phyloP scores from a whole-genome alignment of 2,888 invertebrate genomes.

The Parasteatoda lunata region DNA sequence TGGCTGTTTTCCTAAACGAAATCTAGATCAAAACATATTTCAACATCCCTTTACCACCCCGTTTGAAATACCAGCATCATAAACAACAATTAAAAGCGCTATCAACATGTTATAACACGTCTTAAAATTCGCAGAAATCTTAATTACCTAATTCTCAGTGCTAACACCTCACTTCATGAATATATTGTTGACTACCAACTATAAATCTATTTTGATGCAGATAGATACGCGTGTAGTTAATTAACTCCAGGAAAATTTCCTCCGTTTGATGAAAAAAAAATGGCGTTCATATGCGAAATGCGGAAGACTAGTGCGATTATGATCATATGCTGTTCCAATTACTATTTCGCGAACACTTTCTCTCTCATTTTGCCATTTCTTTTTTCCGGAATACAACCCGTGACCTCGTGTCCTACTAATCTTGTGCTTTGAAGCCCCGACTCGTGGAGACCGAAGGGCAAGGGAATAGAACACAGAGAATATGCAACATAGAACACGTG shows the following conservation, averaged over 20 bases:
- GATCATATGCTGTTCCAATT: constrained; percentile 10
- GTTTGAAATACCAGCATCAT: too few relatives aligned
- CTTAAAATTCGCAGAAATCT: too few relatives aligned
- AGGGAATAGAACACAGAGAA: background rate
- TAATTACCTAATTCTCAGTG: too few relatives aligned
- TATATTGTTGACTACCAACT: too few relatives aligned
- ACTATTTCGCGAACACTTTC: background rate
- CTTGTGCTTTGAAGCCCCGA: background rate
- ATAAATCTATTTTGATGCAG: constrained; percentile 25
- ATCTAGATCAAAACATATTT: too few relatives aligned
- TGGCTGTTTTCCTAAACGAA: too few relatives aligned
- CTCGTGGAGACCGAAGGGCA: background rate
- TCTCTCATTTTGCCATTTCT: constrained; percentile 18
- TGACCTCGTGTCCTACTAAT: constrained; percentile 37
- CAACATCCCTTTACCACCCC: too few relatives aligned
- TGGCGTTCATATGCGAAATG: background rate
- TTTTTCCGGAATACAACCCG: constrained; percentile 9
- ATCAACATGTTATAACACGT: too few relatives aligned
- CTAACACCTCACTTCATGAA: too few relatives aligned
- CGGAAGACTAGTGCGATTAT: background rate
- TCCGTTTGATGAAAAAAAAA: background rate
- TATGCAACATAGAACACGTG: background rate
- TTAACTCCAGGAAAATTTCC: constrained; percentile 9
- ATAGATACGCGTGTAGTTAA: too few relatives aligned
- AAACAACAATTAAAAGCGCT: too few relatives aligned